A percentile compares a stretch with the other conserved stretches of the same genome.
Evolutionary conservation across 2,797 vertebrate species (phyloP).

Genomic region (Oreortyx pictus): DNA sequence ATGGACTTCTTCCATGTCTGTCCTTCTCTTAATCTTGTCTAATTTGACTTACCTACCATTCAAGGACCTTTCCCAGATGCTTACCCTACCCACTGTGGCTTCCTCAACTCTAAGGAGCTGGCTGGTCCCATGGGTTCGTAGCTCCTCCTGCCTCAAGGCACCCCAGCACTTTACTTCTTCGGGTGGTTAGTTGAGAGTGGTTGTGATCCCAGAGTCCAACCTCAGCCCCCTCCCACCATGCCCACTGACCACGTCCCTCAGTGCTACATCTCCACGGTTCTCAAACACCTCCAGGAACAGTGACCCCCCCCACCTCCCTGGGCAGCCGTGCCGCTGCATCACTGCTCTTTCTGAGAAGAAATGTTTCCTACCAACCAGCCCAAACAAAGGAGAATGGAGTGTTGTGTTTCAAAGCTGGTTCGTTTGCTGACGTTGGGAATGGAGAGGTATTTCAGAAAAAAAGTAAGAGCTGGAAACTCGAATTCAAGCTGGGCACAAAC

Average conservation of each 20-base stretch:
- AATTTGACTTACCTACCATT: neutral
- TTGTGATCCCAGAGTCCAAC: neutral
- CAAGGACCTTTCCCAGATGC: neutral
- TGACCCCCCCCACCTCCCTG: no score
- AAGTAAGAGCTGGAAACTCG: neutral
- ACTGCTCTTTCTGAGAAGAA: no score
- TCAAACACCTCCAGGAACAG: no score
- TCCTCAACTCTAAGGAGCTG: fast-evolving
- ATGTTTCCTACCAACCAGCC: no score
- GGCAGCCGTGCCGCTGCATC: no score
- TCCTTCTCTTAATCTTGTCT: neutral
- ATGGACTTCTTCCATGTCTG: neutral
- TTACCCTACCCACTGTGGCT: fast-evolving
- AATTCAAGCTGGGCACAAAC: neutral
- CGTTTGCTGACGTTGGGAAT: neutral
- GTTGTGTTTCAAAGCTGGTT: neutral
- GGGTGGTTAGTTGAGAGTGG: neutral
- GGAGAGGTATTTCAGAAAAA: neutral
- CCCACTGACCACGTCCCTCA: no score
- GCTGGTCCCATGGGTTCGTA: neutral
- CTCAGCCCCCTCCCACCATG: no score
- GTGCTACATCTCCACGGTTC: no score
- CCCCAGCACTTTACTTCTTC: neutral
- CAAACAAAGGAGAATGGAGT: neutral
- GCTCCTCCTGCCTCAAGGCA: no score